Evolutionary conservation across 92 coral and sea anemone species (phyloP), one percentile per base, ranked within the genome.

Genomic region (Parazoanthus atlanticus): DNA sequence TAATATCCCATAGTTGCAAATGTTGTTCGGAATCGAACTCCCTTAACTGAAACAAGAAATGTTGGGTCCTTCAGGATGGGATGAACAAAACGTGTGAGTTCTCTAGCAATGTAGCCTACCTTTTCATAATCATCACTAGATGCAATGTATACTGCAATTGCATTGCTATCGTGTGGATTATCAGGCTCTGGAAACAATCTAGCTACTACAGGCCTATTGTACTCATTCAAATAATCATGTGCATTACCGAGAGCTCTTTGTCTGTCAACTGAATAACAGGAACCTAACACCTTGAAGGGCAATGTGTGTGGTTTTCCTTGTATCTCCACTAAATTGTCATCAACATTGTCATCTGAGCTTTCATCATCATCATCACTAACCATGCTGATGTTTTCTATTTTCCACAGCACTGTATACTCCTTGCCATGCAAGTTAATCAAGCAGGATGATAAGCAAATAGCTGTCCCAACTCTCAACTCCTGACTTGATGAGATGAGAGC

Each of bases 371-470:
- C 46, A 30, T 28, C 43, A 75, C 31, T 34, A 29, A 23, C 29
- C n/a, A n/a, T 67, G 29, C 9, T 29, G 43, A 13, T 74, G 43
- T 31, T 74, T 74, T 29, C 74, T 36, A 91, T 8, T 80, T 79
- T 69, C 90, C 88, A 88, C 89, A 91, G 71, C 26, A 91, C 91
- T 52, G 86, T 88, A 83, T 91, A 88, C 7, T 49, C 78, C 16
- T 54, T 85, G 9, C 86, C 82, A 67, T 47, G 74, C 13, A 91
- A 64, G 64, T 46, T 80, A 25, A 91, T 88, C 52, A 82, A 40
- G 38, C 91, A 88, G 83, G 82, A 90, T 19, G 91, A 76, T 13
- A 85, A 74, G 79, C 91, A 91, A 10, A 71, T 19, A 75, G 72
- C 80, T 78, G 78, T 41, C 41, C 90, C 90, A 6, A 43, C 73